Evolutionary conservation across 2,797 vertebrate genomes (phyloP).

Genomic region (Macroramphosus scolopax): DNA sequence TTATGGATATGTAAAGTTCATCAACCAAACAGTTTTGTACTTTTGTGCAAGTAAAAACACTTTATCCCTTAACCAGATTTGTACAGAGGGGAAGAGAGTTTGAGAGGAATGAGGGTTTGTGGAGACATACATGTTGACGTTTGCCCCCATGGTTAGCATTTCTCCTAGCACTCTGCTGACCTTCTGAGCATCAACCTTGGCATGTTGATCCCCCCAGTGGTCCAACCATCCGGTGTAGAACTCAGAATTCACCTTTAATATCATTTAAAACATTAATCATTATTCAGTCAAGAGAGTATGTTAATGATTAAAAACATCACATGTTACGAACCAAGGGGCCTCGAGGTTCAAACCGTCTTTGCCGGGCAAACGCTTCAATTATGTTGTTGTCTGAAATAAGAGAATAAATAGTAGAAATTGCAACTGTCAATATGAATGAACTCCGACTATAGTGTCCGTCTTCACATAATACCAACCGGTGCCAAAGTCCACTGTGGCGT

Average conservation of each 20-base stretch:
- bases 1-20: not conserved
- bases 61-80: not conserved
- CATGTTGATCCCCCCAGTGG: constrained; percentile 91
- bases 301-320: not conserved
- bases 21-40: not conserved
- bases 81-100: constrained; percentile 2
- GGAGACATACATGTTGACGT: constrained; percentile 88
- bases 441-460: not conserved
- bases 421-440: not conserved
- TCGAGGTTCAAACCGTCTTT: constrained; percentile 83
- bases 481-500: constrained; percentile 92
- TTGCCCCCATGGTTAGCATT: constrained; percentile 90
- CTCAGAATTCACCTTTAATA: constrained; percentile 92
- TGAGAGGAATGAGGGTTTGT: not conserved
- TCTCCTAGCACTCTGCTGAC: constrained; percentile 81
- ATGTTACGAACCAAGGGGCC: constrained; percentile 87
- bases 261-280: constrained; percentile 6
- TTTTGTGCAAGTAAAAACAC: too few species aligned
- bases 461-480: constrained; percentile 76
- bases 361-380: constrained; percentile 81
- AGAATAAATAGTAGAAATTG: not conserved
- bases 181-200: constrained; percentile 63
- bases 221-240: constrained; percentile 99
- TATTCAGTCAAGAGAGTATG: not conserved
- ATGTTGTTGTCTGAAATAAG: constrained; percentile 80